phyloP scores from a whole-genome alignment of 1,140 invertebrate species.

The Musca vetustissima region DNA sequence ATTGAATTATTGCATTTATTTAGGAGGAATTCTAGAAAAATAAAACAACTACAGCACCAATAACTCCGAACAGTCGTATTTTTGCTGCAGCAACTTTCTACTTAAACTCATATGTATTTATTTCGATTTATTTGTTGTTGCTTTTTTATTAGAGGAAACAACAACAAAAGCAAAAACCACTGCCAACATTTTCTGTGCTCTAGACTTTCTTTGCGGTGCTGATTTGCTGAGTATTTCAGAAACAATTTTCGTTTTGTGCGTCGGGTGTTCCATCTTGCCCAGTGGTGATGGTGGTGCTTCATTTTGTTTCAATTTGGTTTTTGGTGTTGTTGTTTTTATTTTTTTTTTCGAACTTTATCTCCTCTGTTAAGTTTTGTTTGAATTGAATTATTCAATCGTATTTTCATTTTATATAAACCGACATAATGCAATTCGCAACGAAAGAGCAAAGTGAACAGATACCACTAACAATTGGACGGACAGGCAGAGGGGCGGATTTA shows the following conservation, averaged over 20 bases:
- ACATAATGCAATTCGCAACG: background rate
- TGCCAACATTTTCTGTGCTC: background rate
- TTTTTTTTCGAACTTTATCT: background rate
- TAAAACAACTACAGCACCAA: no score
- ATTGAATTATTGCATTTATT: slow-evolving; percentile 17
- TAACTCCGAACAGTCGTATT: background rate
- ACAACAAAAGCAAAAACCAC: no score
- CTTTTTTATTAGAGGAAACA: no score
- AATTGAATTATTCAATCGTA: slow-evolving; percentile 21
- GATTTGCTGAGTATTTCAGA: background rate
- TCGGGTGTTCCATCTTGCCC: no score
- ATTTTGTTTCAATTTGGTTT: no score
- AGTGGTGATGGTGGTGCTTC: no score
- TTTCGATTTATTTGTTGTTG: background rate
- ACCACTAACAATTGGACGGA: no score
- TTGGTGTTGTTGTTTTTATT: no score
- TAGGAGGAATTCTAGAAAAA: no score
- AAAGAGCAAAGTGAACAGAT: no score
- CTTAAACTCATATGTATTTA: background rate
- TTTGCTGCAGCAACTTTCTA: background rate
- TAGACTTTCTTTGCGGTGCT: background rate
- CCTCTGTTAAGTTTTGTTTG: slow-evolving; percentile 13
- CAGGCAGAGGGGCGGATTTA: no score
- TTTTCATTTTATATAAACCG: slow-evolving; percentile 8
- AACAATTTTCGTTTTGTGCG: background rate